phyloP scores from a whole-genome alignment of 2,888 invertebrate species.

The Dicyrtomina minuta region DNA sequence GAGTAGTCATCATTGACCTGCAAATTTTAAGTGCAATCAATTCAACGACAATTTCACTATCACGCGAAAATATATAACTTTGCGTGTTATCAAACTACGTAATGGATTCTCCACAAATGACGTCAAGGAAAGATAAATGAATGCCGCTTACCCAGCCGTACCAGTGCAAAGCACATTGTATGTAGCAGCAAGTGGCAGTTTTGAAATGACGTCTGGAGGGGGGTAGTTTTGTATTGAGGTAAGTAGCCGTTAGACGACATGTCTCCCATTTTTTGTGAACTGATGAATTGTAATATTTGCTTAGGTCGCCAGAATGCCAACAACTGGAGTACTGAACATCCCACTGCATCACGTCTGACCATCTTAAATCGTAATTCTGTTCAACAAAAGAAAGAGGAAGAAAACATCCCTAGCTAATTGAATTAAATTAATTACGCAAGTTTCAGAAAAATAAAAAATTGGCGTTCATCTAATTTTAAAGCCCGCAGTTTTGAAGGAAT shows the following conservation, averaged over 20 bases:
- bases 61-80: not conserved
- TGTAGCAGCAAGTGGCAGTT: not conserved
- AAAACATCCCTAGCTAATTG: too few relatives aligned
- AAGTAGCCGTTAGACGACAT: not conserved
- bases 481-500: too few relatives aligned
- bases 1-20: slow-evolving; percentile 8
- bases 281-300: not conserved
- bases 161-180: not conserved
- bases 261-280: not conserved
- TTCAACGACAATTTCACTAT: not conserved
- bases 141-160: not conserved
- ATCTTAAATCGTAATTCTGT: slow-evolving; percentile 8
- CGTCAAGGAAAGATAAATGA: too few relatives aligned
- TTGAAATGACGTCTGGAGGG: not conserved
- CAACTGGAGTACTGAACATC: not conserved
- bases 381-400: too few relatives aligned
- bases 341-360: not conserved
- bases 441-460: too few relatives aligned
- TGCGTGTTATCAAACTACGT: too few relatives aligned
- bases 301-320: not conserved
- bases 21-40: too few relatives aligned
- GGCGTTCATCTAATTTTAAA: too few relatives aligned
- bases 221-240: not conserved
- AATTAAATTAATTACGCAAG: too few relatives aligned
- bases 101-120: not conserved